Conservation (phyloP, 2,113 vertebrate species). For the Pituophis catenifer region DNA sequence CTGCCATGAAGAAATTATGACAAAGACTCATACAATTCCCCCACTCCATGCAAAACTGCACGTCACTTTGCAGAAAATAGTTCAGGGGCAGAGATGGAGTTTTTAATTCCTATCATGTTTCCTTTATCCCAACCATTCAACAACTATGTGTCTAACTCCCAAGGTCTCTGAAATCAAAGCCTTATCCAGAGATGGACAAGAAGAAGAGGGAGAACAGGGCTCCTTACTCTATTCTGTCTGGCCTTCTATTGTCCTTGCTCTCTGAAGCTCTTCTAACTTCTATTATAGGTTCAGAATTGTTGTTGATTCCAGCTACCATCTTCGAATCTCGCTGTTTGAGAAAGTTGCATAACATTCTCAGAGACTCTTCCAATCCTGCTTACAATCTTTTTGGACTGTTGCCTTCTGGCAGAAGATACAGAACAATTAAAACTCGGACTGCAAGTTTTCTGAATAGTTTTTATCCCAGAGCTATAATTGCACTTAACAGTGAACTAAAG, state of each 20-base stretch:
- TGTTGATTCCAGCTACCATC: no score
- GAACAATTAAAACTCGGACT: no score
- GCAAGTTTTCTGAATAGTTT: no score
- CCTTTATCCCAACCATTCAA: not conserved
- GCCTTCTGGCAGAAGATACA: no score
- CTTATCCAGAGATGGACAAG: not conserved
- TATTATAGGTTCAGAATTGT: not conserved
- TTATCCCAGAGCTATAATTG: no score
- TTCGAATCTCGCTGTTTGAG: no score
- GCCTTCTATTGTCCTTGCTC: not conserved
- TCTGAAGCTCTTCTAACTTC: not conserved
- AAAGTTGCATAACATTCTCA: no score
- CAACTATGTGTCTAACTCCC: not conserved
- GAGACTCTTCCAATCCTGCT: no score
- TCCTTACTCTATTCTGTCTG: not conserved
- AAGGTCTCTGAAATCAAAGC: not conserved
- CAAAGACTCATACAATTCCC: not conserved
- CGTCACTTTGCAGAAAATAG: not conserved
- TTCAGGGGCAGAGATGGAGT: not conserved
- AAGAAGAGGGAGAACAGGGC: no score
- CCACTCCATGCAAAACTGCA: not conserved
- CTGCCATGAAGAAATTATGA: constrained; percentile 8
- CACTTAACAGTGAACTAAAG: no score
- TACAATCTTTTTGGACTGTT: no score
- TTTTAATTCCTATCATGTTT: not conserved